Evolutionary conservation across 1,140 invertebrate genomes (phyloP), one percentile per base, ranked within the genome.

Genomic region (Drosophila littoralis): DNA sequence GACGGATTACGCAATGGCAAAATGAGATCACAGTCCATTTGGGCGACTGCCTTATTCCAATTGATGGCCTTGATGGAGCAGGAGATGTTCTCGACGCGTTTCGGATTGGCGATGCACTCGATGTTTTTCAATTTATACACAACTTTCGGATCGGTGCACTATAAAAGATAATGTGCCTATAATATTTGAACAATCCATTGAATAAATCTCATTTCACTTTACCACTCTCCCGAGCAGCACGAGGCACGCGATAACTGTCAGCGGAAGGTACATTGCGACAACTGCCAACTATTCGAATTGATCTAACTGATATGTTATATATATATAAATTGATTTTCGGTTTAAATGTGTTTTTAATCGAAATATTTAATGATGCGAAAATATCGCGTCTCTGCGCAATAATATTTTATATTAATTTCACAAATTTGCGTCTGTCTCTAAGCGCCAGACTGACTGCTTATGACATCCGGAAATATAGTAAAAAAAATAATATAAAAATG

Each of bases 41-140:
- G n/a, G 2, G 58, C 28, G 0, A 60, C 38, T 5, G 71, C 59
- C 9, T 60, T 70, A 8, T 78, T 69, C 75, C 72, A 75, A 13
- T 59, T 70, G 17, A 50, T 13, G 1, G 75, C 71, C 42, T 78
- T 78, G 2, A 78, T 0, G 10, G 1, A 7, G n/a, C 75, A 78
- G 0, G 51, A 45, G 2, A 17, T 12, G 38, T 78, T 78, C 1
- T 12, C 13, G n/a, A 17, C 36, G 2, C 35, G 32, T 7, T 42
- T 43, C 7, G 64, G 54, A 46, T 59, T 51, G 7, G 48, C 1
- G 0, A 17, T 1, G 38, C 75, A 77, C n/a, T 74, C 71, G 7
- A 77, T 17, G 5, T 75, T 77, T 42, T 15, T 69, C 1, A 42
- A 17, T 57, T 77, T 77, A 8, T 66, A 76, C 7, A 76, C 28